Conservation (phyloP, 2,797 vertebrate species). For the Periophthalmus magnuspinnatus region DNA sequence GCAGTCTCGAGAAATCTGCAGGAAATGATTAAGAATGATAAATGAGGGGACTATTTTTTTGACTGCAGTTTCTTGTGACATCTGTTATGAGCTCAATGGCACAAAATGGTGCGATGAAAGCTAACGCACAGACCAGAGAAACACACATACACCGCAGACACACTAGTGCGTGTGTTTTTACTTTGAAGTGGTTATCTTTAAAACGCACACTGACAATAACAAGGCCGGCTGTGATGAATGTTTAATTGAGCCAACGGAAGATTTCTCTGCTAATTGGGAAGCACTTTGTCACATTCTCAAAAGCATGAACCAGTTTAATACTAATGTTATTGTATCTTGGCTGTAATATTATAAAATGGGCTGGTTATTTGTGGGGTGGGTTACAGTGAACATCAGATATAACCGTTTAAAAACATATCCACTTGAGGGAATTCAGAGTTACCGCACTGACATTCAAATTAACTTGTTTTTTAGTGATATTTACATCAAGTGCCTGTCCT, state of each 20-base stretch:
- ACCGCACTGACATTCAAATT: too few relatives aligned
- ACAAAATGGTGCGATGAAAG: slow-evolving; percentile 35
- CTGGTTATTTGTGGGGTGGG: slow-evolving; percentile 18
- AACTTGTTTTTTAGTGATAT: background rate
- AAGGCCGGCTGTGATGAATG: slow-evolving; percentile 41
- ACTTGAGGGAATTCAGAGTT: too few relatives aligned
- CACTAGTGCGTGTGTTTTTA: background rate
- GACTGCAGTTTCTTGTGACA: slow-evolving; percentile 56
- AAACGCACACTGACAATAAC: slow-evolving; percentile 24
- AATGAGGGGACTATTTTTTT: slow-evolving; percentile 62
- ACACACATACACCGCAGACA: slow-evolving; percentile 9
- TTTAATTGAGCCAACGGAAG: slow-evolving; percentile 33
- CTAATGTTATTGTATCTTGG: slow-evolving; percentile 24
- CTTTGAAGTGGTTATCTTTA: slow-evolving; percentile 39
- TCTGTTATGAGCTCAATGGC: slow-evolving; percentile 63
- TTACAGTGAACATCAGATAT: too few relatives aligned
- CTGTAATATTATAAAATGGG: slow-evolving; percentile 17
- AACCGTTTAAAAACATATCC: too few relatives aligned
- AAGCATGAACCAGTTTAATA: slow-evolving; percentile 24
- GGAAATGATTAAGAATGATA: slow-evolving; percentile 82
- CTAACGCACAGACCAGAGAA: slow-evolving; percentile 17
- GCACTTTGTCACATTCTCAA: slow-evolving; percentile 41
- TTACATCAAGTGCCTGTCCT: background rate
- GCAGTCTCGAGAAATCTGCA: slow-evolving; percentile 78
- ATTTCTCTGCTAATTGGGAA: slow-evolving; percentile 33